Evolutionary conservation across 2,888 invertebrate genomes (phyloP).

Genomic region (Alentia gelatinosa): DNA sequence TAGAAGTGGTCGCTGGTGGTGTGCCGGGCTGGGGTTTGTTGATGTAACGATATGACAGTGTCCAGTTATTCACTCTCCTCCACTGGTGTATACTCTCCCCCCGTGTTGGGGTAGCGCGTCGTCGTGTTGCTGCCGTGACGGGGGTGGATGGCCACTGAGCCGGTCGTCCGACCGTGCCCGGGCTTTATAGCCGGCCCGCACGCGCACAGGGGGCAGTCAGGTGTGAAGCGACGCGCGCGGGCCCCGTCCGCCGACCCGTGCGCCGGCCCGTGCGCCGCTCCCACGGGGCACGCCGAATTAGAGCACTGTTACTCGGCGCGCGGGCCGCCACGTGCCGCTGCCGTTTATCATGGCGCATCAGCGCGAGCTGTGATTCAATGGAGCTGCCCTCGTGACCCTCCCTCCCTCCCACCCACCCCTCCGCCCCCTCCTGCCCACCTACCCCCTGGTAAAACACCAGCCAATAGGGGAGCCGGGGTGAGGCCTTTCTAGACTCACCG

Average conservation of each 20-base stretch:
- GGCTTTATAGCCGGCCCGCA: no score
- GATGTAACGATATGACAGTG: no score
- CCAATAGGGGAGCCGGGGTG: neutral
- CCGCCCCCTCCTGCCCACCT: neutral
- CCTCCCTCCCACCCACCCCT: neutral
- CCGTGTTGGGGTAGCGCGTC: no score
- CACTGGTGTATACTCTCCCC: no score
- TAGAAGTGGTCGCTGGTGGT: no score
- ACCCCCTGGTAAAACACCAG: neutral
- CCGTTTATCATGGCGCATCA: slow-evolving; percentile 23
- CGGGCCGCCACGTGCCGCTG: neutral
- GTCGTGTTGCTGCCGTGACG: no score
- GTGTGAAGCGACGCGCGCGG: neutral
- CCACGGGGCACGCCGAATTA: neutral
- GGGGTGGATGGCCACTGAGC: no score
- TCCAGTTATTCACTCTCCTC: no score
- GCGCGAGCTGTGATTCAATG: slow-evolving; percentile 26
- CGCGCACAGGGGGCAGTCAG: neutral
- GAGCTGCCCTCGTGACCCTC: neutral
- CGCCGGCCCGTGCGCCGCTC: neutral
- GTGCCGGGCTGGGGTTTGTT: no score
- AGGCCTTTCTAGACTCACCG: neutral
- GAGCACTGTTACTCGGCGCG: neutral
- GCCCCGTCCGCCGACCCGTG: neutral
- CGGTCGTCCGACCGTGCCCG: no score